Percentiles rank a stretch among this genome's conserved stretches.
Conservation (phyloP, 2,888 invertebrate genomes). For the Hemaris fuciformis region DNA sequence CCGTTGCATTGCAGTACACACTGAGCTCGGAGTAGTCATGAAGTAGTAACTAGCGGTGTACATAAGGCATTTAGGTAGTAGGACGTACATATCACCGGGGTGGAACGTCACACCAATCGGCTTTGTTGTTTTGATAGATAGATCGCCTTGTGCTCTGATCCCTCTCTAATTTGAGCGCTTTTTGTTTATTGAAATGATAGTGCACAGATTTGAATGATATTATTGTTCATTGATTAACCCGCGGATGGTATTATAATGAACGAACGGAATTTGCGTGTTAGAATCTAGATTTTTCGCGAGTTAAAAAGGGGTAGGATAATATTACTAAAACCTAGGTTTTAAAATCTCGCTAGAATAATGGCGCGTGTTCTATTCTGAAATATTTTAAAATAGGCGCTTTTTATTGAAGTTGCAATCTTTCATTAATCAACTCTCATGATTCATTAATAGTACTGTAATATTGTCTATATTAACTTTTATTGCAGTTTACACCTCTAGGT, state of each 20-base stretch:
- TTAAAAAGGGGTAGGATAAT: neutral
- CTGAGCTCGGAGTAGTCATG: conserved; percentile 82
- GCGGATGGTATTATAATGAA: neutral
- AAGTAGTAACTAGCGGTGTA: conserved; percentile 81
- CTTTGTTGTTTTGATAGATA: conserved; percentile 81
- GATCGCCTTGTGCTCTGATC: conserved; percentile 76
- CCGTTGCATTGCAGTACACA: conserved; percentile 82
- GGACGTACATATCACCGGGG: conserved; percentile 81
- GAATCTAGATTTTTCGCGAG: neutral
- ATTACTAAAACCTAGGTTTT: neutral
- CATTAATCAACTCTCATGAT: neutral
- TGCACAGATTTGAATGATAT: conserved; percentile 20
- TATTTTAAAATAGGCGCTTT: neutral
- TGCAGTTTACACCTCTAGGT: neutral
- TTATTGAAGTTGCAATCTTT: neutral
- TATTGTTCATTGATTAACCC: conserved; percentile 32
- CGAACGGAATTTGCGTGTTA: neutral
- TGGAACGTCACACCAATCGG: conserved; percentile 81
- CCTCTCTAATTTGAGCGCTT: conserved; percentile 61
- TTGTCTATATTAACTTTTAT: neutral
- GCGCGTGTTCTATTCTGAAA: neutral
- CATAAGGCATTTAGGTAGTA: conserved; percentile 82
- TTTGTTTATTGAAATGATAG: conserved; percentile 39
- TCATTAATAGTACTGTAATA: neutral
- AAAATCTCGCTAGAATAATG: neutral